Base-by-base conservation (phyloP, 2,888 invertebrate genomes). In the Xanthia icteritia region DNA sequence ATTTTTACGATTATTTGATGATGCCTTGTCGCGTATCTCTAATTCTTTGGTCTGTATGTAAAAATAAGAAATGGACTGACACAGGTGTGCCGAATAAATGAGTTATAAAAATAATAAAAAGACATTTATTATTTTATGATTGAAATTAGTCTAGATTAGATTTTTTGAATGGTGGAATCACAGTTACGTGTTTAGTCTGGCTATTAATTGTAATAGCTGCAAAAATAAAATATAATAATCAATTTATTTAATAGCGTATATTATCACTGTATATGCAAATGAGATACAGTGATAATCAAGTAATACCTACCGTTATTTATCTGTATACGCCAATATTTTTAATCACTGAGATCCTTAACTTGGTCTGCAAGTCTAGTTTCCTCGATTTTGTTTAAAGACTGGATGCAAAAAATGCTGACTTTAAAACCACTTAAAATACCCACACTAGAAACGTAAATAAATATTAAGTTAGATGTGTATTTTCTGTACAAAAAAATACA, bases 1-100 rank as follows among this genome's bases (percentile, higher is more conserved):
- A 79, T 90, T 92, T 91, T 90, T 79, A 93, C 89, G 92, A 91
- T 90, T 91, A 91, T 92, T 92, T 91, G 91, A 93, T 90, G 84
- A 90, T 85, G 84, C 81, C 84, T 61, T 76, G 72, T 80, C 69
- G 69, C 66, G 45, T 73, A 73, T 76, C 58, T 84, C 48, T 68
- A 83, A 61, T 72, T 75, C 36, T 83, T 72, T 63, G 67, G 76
- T 17, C 48, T 76, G 39, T 63, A 36, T 51, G 27, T 74, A 20
- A 58, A 80, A 70, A 42, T 66, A 42, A 48, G 6, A 65, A 54
- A 73, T 51, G 60, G 2, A 64, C 27, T 9, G 67, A 76, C 82
- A 79, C 86, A 87, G 87, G 86, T 88, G 87, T 80, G 69, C 48
- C 15, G 15, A 80, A 73, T 82, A 73, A 82, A 73, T 81, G 75